Evolutionary conservation across 1,140 invertebrate genomes (phyloP), one percentile per base, ranked within the genome.

Genomic region (Halyomorpha halys): DNA sequence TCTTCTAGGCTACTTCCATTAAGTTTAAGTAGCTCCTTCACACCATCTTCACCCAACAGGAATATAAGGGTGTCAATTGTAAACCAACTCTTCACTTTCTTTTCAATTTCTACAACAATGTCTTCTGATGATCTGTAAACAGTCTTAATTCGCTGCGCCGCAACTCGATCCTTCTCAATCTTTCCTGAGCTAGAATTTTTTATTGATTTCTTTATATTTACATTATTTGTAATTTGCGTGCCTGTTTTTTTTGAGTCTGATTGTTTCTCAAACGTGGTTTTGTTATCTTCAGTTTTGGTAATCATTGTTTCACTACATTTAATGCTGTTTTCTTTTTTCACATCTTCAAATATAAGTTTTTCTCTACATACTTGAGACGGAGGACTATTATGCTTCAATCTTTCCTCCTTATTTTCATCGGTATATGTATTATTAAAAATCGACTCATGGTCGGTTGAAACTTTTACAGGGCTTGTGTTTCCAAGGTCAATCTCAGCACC

Each of bases 401-500:
- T 39, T 39, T 39, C 34, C 11, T 39, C 34, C 34, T 39, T 39
- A 39, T 39, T 39, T 11, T 39, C 34, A 39, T 39, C 34, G 11
- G 1, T 8, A 39, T 13, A 6, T 39, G 4, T 39, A 11, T 11
- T 13, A 13, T 39, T 39, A 8, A 6, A 6, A 39, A 39, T 39
- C 13, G 11, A 39, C 34, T 34, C 27, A 19, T n/a, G 16, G n/a
- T 39, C 59, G 8, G 21, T 51, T 14, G 34, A 34, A 62, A 60
- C 18, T 47, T 25, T 49, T 15, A 53, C 21, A 16, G 39, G 45
- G 45, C 23, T 67, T 66, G 30, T 59, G 54, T 45, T 68, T 65
- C 59, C 56, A 39, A 59, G 59, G 30, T 69, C 66, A 49, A 34
- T 67, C 66, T 60, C 49, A 54, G 53, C 62, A 60, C 68, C 67